A percentile compares a stretch with the other conserved stretches of the same genome.
Conservation (phyloP, 2,888 invertebrate species). For the Hypolimnas misippus region DNA sequence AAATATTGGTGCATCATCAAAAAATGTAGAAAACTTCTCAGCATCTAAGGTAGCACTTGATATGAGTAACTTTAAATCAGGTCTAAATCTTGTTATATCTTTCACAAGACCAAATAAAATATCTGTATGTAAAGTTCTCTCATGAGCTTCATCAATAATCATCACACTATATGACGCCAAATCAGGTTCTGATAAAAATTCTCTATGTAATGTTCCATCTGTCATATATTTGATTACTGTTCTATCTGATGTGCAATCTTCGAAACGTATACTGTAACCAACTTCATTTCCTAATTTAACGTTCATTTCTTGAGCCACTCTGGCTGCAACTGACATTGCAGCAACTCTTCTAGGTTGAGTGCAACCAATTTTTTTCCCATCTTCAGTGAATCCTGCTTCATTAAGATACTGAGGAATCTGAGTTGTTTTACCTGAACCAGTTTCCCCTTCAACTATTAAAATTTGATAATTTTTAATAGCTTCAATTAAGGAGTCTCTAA, state of each 20-base stretch:
- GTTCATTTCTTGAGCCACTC: conserved; percentile 99
- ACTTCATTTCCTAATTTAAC: conserved; percentile 97
- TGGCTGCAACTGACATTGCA: conserved; percentile 99
- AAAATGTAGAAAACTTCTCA: conserved; percentile 98
- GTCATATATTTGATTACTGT: conserved; percentile 99
- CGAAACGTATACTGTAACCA: conserved; percentile 96
- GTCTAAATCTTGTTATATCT: conserved; percentile 96
- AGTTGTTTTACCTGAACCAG: conserved; percentile 99
- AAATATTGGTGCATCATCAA: conserved; percentile 99
- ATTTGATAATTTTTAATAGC: conserved; percentile 96
- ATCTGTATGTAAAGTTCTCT: conserved; percentile 98
- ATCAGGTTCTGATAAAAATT: conserved; percentile 98
- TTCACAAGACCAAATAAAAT: conserved; percentile 98
- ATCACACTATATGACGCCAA: conserved; percentile 97
- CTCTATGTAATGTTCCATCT: conserved; percentile 98
- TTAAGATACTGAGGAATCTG: conserved; percentile 99
- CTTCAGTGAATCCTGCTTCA: conserved; percentile 94
- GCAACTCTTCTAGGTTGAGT: conserved; percentile 99
- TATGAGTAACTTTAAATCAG: conserved; percentile 97
- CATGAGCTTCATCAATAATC: conserved; percentile 99
- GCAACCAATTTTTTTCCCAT: conserved; percentile 96
- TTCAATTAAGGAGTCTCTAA: conserved; percentile 93
- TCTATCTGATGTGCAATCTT: conserved; percentile 99
- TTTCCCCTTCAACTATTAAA: conserved; percentile 98
- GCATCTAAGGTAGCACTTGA: conserved; percentile 99